Base-by-base conservation (phyloP, 2,797 vertebrate genomes). In the Anableps anableps region DNA sequence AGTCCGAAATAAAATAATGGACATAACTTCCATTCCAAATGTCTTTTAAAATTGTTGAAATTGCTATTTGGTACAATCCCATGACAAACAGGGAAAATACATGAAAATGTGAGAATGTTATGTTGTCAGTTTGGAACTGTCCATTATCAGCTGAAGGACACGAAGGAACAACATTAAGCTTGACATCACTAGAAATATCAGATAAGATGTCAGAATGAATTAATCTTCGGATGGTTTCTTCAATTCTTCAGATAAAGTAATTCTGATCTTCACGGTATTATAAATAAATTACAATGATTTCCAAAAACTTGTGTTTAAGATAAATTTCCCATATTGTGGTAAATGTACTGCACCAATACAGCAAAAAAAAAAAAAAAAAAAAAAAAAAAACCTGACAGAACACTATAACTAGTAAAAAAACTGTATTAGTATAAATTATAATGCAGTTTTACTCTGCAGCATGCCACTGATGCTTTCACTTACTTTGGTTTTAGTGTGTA, bases 401-500 rank as follows among this genome's bases (percentile, higher is more conserved):
- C 19, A 23, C 1, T 23, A 10, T 23, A 9, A 66, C 8, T 23
- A 21, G 62, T 31, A 36, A 41, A 9, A 17, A 26, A 66, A n/a
- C 36, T 68, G 36, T 70, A 70, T 70, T n/a, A 43, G 41, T 23
- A 71, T 71, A 43, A 43, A 45, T n/a, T n/a, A 70, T 45, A 29
- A 45, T n/a, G 38, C 66, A 70, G 41, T 71, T 71, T 71, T 71
- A 71, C 26, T 29, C 14, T 45, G 41, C 68, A 71, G 68, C 26
- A 2, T n/a, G 41, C 13, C 79, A 76, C 34, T 79, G 82, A 82
- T 85, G 77, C 74, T 79, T 48, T 82, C 68, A 78, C 60, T 83
- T 77, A 53, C 75, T 23, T 60, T 73, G 73, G 50, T 83, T 84
- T 82, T 66, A 74, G 2, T 77, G 82, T 88, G 75, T 86, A 83